phyloP scores from a whole-genome alignment of 1,140 invertebrate species.

The Maniola jurtina region DNA sequence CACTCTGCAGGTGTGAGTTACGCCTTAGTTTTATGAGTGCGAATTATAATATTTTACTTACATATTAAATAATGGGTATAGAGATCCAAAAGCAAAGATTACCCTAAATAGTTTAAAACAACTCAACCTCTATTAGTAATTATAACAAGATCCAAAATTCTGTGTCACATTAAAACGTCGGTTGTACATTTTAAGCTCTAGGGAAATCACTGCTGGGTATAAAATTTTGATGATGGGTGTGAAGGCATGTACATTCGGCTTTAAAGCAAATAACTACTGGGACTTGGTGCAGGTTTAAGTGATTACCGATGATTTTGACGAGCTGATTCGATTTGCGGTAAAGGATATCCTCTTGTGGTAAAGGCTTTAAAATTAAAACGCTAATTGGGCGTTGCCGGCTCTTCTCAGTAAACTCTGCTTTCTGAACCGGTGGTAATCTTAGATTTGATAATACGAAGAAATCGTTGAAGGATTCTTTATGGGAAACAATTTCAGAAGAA shows the following conservation, averaged over 20 bases:
- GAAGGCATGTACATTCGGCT: constrained; percentile 19
- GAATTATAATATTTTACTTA: neutral
- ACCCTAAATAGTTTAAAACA: neutral
- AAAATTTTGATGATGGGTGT: constrained; percentile 29
- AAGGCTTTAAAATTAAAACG: too few relatives aligned
- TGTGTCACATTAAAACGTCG: neutral
- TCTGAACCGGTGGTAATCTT: too few relatives aligned
- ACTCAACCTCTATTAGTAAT: neutral
- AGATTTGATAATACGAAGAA: too few relatives aligned
- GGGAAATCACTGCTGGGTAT: constrained; percentile 27
- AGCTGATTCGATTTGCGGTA: constrained; percentile 21
- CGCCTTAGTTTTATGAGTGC: neutral
- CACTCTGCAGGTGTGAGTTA: neutral
- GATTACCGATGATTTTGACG: constrained; percentile 23
- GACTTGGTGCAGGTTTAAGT: constrained; percentile 17
- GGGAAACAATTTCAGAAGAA: too few relatives aligned
- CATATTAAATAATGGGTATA: neutral
- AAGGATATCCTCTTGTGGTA: too few relatives aligned
- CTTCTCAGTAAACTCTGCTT: too few relatives aligned
- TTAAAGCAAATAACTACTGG: constrained; percentile 29
- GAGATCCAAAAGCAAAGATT: neutral
- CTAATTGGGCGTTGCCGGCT: too few relatives aligned
- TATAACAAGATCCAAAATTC: neutral
- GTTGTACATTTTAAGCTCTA: constrained; percentile 15
- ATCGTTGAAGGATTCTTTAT: too few relatives aligned